phyloP scores from a whole-genome alignment of 2,113 vertebrate species.

The Notiomystis cincta region DNA sequence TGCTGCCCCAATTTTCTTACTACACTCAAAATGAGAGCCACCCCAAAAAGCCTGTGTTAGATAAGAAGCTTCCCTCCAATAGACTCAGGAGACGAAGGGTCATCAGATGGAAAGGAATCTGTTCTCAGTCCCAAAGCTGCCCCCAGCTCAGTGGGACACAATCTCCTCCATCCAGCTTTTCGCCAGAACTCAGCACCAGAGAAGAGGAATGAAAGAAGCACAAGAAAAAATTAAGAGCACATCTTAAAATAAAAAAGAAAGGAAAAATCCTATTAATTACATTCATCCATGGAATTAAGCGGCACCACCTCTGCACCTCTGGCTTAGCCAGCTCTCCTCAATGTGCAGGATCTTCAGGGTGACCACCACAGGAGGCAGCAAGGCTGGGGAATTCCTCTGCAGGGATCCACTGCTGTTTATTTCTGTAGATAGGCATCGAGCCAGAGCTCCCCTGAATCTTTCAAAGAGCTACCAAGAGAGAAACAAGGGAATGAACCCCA shows the following conservation, averaged over 20 bases:
- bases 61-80: background rate
- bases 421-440: conserved; percentile 80
- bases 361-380: background rate
- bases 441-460: conserved; percentile 82
- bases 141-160: background rate
- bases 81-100: background rate
- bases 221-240: conserved; percentile 4
- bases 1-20: background rate
- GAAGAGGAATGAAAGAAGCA: conserved; percentile 10
- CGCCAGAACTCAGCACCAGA: background rate
- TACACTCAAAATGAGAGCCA: background rate
- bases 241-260: background rate
- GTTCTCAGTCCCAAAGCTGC: background rate
- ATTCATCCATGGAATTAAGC: background rate
- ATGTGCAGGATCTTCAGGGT: background rate
- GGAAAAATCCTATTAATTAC: background rate
- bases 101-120: background rate
- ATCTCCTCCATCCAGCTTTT: background rate
- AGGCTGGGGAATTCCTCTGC: background rate
- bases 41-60: background rate
- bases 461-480: conserved; percentile 75
- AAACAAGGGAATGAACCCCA: background rate
- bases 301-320: background rate
- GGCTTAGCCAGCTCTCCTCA: conserved; percentile 12
- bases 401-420: conserved; percentile 38